Base-by-base conservation (phyloP, 2,113 vertebrate species). In the Crotalus tigris region DNA sequence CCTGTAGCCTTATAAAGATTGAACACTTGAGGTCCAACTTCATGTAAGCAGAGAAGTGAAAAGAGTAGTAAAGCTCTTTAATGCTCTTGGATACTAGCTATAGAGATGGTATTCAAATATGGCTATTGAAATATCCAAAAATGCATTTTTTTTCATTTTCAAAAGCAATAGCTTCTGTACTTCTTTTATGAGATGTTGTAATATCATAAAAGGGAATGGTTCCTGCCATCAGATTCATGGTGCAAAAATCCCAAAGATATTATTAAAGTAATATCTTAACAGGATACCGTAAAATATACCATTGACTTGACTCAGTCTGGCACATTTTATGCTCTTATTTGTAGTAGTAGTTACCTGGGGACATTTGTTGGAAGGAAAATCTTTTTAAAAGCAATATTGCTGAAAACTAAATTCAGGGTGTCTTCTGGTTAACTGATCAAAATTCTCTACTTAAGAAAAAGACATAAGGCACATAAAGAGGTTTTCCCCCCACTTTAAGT, bases 361-460 rank as follows among this genome's bases (percentile, higher is more conserved):
- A 49, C 81, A 24, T 26, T 15, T 33, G 23, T 54, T 54, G 54
- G 10, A n/a, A 59, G 15, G 44, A 89, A 89, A 85, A 51, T 7
- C 29, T 26, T 89, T 58, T 85, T 13, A 85, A 92, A 15, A 46
- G 75, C 58, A 69, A 89, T 59, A 55, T 39, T 69, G n/a, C 49
- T 69, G 61, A 88, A 85, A 59, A 4, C 2, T 54, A 1, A 8
- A 5, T 91, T 91, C 4, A 88, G 26, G 85, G 61, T 64, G 21
- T 1, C 53, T 64, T 88, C 85, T 10, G 3, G 11, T 7, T 10
- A 23, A 1, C 87, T 91, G 91, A 2, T 19, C n/a, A 46, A 85
- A 91, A 54, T 92, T 87, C 93, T 23, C 33, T 87, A 3, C 90
- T 94, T 49, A 46, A 88, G 29, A 92, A 9, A 81, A 91, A 87